Conservation (phyloP, 1,140 invertebrate species). For the Sinonovacula constricta region DNA sequence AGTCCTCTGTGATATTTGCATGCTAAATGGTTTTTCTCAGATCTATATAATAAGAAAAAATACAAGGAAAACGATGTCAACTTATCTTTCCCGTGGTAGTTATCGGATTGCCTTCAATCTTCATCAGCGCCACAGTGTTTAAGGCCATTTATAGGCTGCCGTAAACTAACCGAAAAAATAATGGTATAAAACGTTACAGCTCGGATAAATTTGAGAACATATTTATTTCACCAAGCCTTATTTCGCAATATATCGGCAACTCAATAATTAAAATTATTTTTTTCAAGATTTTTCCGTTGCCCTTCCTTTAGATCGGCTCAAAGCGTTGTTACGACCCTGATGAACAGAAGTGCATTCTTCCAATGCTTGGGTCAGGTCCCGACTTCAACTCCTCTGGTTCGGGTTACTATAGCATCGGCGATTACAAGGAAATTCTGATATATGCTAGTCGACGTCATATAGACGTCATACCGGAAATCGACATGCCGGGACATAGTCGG, state of each 20-base stretch:
- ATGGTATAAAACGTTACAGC: background rate
- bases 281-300: background rate
- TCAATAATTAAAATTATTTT: no score
- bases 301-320: conserved; percentile 64
- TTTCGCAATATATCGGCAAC: background rate
- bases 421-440: conserved; percentile 63
- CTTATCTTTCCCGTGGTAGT: no score
- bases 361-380: conserved; percentile 66
- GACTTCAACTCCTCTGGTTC: conserved; percentile 38
- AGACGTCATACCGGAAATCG: conserved; percentile 72
- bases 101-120: no score
- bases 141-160: background rate
- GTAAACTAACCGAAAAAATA: background rate
- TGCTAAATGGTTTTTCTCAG: no score
- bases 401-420: conserved; percentile 60
- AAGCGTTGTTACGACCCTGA: conserved; percentile 59
- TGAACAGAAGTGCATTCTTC: conserved; percentile 55
- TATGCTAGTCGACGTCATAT: conserved; percentile 61
- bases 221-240: background rate
- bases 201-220: no score
- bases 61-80: no score
- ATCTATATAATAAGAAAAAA: no score
- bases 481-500: conserved; percentile 68
- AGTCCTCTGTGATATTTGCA: no score
- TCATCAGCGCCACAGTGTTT: background rate